Evolutionary conservation across 1,140 invertebrate genomes (phyloP).

Genomic region (Aphelenchoides besseyi): DNA sequence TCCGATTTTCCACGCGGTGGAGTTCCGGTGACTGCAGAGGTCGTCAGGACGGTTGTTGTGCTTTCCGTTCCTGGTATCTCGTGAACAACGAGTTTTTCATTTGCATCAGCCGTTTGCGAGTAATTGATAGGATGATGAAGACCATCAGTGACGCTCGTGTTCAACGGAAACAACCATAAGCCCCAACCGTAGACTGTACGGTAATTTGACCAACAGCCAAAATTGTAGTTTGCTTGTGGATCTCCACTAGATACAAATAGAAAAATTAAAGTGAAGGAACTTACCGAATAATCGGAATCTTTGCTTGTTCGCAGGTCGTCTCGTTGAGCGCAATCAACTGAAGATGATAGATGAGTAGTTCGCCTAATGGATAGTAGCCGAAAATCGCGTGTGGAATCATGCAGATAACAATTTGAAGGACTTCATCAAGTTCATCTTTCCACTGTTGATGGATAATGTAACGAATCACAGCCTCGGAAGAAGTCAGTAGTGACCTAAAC

Average conservation of each 20-base stretch:
- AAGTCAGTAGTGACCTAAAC: constrained; percentile 34
- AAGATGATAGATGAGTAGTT: constrained; percentile 90
- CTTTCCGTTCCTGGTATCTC: no score
- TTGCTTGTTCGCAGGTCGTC: constrained; percentile 70
- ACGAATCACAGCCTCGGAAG: constrained; percentile 36
- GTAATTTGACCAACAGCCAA: constrained; percentile 26
- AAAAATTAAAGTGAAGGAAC: constrained; percentile 9
- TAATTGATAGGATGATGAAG: constrained; percentile 39
- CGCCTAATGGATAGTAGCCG: constrained; percentile 71
- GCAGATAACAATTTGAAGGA: constrained; percentile 33
- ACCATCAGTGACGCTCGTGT: constrained; percentile 35
- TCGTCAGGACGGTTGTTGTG: no score
- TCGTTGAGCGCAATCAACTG: constrained; percentile 86
- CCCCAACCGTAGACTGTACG: constrained; percentile 27
- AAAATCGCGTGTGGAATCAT: constrained; percentile 30
- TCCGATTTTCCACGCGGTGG: no score
- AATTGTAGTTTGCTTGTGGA: constrained; percentile 41
- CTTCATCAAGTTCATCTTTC: constrained; percentile 17
- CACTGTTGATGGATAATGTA: constrained; percentile 36
- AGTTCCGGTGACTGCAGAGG: no score
- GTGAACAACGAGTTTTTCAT: background rate
- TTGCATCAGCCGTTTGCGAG: background rate
- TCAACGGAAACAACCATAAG: constrained; percentile 39
- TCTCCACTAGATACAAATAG: constrained; percentile 38
- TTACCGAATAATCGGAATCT: constrained; percentile 41